Evolutionary conservation across 2,888 invertebrate genomes (phyloP).

Genomic region (Hedya salicella): DNA sequence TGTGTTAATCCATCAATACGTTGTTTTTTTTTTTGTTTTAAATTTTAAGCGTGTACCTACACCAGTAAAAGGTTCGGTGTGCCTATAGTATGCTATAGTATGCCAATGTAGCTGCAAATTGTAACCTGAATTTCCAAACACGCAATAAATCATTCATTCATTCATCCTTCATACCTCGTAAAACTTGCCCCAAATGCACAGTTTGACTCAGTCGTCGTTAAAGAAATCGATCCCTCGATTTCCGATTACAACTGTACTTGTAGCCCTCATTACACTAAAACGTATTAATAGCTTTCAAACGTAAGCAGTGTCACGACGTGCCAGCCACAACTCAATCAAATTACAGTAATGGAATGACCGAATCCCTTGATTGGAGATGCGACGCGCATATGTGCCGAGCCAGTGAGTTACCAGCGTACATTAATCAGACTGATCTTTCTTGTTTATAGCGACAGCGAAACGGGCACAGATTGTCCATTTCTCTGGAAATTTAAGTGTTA

Average conservation of each 20-base stretch:
- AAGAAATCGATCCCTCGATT: constrained; percentile 34
- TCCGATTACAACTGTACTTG: constrained; percentile 32
- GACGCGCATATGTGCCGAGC: constrained; percentile 33
- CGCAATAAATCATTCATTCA: too few relatives aligned
- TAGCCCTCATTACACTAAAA: constrained; percentile 39
- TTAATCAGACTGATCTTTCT: constrained; percentile 35
- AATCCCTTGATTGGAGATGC: constrained; percentile 41
- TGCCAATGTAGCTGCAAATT: too few relatives aligned
- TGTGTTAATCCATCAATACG: too few relatives aligned
- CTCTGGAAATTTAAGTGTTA: too few relatives aligned
- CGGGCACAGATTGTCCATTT: not conserved
- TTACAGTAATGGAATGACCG: constrained; percentile 42
- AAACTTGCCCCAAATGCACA: not conserved
- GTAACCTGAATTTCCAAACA: too few relatives aligned
- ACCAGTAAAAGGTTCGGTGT: too few relatives aligned
- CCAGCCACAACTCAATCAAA: constrained; percentile 39
- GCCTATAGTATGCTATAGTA: too few relatives aligned
- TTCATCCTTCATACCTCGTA: not conserved
- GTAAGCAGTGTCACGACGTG: constrained; percentile 37
- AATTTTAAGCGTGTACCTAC: too few relatives aligned
- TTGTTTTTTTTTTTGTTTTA: too few relatives aligned
- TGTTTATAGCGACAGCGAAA: not conserved
- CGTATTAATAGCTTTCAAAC: constrained; percentile 35
- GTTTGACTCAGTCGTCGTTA: not conserved
- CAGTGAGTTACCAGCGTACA: constrained; percentile 19